phyloP scores from a whole-genome alignment of 2,113 vertebrate genomes.

The Ceuthmochares aereus region DNA sequence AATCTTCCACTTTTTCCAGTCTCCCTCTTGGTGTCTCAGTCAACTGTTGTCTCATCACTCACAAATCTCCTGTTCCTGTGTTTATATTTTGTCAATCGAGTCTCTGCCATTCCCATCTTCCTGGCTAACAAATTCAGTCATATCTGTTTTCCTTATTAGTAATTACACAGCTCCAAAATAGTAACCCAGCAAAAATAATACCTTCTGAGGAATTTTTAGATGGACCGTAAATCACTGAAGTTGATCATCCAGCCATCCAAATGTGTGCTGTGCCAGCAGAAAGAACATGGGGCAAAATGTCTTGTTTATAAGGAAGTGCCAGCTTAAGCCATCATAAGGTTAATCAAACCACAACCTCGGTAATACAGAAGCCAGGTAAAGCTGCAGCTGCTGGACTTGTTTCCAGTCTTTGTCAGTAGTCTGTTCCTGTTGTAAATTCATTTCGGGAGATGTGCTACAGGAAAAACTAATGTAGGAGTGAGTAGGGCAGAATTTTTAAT shows the following conservation, averaged over 20 bases:
- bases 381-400: not conserved
- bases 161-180: not conserved
- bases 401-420: not conserved
- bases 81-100: not conserved
- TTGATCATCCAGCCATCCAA: not conserved
- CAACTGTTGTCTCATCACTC: not conserved
- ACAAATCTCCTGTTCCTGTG: not conserved
- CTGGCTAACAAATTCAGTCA: not conserved
- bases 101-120: not conserved
- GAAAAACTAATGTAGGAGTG: not conserved
- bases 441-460: not conserved
- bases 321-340: fast-evolving
- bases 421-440: not conserved
- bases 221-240: not conserved
- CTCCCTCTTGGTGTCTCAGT: not conserved
- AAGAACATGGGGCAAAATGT: not conserved
- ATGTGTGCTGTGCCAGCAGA: not conserved
- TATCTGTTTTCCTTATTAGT: not conserved
- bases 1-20: not conserved
- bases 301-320: not conserved
- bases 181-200: not conserved
- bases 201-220: not conserved
- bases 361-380: not conserved
- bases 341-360: not conserved
- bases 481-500: not conserved